Percentiles rank a stretch among this genome's conserved stretches.
These are phyloP conservation scores for Cotesia congregata DNA, from an alignment of 2,888 invertebrate species.

Conservation along the genomic window DNA sequence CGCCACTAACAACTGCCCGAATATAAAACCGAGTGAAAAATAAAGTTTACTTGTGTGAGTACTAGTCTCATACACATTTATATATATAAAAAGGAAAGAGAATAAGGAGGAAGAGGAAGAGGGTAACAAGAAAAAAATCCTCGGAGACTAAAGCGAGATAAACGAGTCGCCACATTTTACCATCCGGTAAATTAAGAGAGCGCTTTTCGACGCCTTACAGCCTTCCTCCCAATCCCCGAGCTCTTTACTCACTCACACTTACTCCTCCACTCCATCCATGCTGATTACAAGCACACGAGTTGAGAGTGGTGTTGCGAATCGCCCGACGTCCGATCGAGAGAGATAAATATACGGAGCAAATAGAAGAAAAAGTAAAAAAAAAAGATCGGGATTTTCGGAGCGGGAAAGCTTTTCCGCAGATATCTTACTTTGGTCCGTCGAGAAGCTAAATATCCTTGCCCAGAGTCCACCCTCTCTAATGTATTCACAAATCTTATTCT, in stretches of 20 bases:
- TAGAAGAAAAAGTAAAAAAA: too few species aligned
- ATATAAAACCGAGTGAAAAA: slow-evolving; percentile 5
- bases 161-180: slow-evolving; percentile 40
- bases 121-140: slow-evolving; percentile 22
- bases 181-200: slow-evolving; percentile 40
- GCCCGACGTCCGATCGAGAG: slow-evolving; percentile 52
- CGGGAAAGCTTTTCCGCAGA: slow-evolving; percentile 46
- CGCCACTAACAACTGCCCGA: slow-evolving; percentile 3
- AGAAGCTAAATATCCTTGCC: slow-evolving; percentile 38
- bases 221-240: slow-evolving; percentile 4
- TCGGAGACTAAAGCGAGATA: slow-evolving; percentile 29
- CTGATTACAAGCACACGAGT: slow-evolving; percentile 46
- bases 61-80: too few species aligned
- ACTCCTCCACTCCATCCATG: slow-evolving; percentile 8
- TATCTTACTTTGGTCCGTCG: slow-evolving; percentile 46
- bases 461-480: slow-evolving; percentile 58
- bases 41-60: neutral
- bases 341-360: slow-evolving; percentile 58
- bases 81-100: neutral
- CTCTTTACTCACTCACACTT: neutral
- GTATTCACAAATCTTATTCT: slow-evolving; percentile 69
- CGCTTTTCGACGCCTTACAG: slow-evolving; percentile 36
- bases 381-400: slow-evolving; percentile 17
- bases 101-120: neutral
- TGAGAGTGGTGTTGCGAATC: slow-evolving; percentile 43